phyloP scores from a whole-genome alignment of 2,797 vertebrate species.

The Poecilia gillii region DNA sequence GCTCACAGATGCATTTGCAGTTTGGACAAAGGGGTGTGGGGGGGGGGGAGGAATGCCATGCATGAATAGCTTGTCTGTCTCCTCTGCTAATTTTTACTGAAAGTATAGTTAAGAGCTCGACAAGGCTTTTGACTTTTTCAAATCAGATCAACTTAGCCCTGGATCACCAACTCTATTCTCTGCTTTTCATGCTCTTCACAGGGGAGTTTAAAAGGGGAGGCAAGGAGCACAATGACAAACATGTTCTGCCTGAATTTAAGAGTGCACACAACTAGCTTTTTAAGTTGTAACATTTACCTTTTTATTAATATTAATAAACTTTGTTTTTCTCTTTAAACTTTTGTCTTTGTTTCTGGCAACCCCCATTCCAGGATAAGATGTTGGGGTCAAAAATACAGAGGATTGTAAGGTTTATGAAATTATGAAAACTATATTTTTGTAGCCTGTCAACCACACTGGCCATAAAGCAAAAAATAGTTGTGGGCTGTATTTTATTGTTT shows the following conservation, averaged over 20 bases:
- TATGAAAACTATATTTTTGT: background rate
- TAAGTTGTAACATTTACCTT: background rate
- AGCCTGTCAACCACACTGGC: background rate
- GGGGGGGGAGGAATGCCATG: conserved; percentile 45
- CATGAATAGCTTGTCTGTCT: conserved; percentile 66
- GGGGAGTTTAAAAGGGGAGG: background rate
- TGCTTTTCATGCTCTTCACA: background rate
- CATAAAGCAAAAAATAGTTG: background rate
- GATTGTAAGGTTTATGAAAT: background rate
- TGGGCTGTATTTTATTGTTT: background rate
- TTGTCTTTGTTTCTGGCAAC: background rate
- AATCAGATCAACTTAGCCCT: conserved; percentile 1
- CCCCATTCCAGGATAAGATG: background rate
- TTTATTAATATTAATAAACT: background rate
- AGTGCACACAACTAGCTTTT: background rate
- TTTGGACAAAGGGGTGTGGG: conserved; percentile 52
- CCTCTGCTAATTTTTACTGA: conserved; percentile 61
- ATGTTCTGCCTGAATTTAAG: background rate
- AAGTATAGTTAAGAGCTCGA: conserved; percentile 34
- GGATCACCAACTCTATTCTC: background rate
- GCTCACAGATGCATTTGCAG: conserved; percentile 44
- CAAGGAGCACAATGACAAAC: background rate
- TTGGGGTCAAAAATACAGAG: background rate
- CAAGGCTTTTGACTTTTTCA: conserved; percentile 46
- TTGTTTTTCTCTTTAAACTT: background rate